Percentiles rank a stretch among this genome's conserved stretches.
These are phyloP conservation scores for Oscheius sp. DNA, from an alignment of 2,888 invertebrate genomes.

Conservation along the genomic window DNA sequence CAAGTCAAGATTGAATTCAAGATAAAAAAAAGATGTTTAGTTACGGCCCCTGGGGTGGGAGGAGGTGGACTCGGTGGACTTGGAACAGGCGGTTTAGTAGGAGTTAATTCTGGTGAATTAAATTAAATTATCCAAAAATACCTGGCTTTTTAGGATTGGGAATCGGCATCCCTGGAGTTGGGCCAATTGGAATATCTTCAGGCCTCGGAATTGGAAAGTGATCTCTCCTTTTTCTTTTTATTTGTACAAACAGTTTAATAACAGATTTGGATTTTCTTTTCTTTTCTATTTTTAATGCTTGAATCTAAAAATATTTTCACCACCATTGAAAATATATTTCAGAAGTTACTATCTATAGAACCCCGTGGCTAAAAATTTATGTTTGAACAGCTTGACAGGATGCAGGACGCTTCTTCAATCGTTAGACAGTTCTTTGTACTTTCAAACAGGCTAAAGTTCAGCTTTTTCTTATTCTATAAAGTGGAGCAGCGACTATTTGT, in stretches of 20 bases:
- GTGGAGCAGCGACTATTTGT: too few relatives aligned
- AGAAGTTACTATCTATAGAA: neutral
- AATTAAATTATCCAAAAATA: neutral
- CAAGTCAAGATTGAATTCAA: slow-evolving; percentile 7
- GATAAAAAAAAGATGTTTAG: too few relatives aligned
- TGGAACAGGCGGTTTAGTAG: slow-evolving; percentile 46
- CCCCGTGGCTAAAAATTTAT: too few relatives aligned
- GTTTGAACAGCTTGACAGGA: too few relatives aligned
- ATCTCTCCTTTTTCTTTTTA: neutral
- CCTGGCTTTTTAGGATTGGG: slow-evolving; percentile 25
- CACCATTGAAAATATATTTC: neutral
- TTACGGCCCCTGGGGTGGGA: slow-evolving; percentile 39
- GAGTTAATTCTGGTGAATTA: slow-evolving; percentile 42
- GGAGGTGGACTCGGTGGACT: slow-evolving; percentile 49
- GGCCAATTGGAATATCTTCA: slow-evolving; percentile 46
- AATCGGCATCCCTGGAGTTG: slow-evolving; percentile 48
- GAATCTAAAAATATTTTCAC: too few relatives aligned
- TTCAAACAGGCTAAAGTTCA: too few relatives aligned
- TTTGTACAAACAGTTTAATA: slow-evolving; percentile 20
- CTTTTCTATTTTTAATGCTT: too few relatives aligned
- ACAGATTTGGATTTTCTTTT: too few relatives aligned
- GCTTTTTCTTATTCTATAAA: neutral
- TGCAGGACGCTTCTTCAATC: too few relatives aligned
- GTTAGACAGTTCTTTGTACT: too few relatives aligned
- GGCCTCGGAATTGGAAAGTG: slow-evolving; percentile 51